Evolutionary conservation across 2,113 vertebrate genomes (phyloP).

Genomic region (Origma solitaria): DNA sequence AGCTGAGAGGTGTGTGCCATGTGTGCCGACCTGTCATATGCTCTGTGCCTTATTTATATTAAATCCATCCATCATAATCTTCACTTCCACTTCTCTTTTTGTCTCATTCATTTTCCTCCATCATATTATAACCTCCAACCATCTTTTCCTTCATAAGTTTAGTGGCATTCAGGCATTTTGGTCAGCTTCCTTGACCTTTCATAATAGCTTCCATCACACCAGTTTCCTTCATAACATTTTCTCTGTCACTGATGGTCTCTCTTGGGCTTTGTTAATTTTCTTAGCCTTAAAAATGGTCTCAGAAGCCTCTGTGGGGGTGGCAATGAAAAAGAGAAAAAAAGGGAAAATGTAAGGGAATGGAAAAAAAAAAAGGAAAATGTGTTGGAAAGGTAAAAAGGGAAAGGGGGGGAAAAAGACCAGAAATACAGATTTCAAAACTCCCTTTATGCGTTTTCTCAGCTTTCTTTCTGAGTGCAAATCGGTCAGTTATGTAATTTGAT

Average conservation of each 20-base stretch:
- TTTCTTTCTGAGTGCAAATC: background rate
- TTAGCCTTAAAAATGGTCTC: background rate
- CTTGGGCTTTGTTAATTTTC: background rate
- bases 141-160: background rate
- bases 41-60: background rate
- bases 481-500: background rate
- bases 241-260: background rate
- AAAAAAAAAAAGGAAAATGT: background rate
- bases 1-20: background rate
- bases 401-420: background rate
- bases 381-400: background rate
- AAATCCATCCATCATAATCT: background rate
- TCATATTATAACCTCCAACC: background rate
- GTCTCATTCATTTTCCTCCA: background rate
- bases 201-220: background rate
- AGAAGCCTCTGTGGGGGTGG: fast-evolving
- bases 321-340: background rate
- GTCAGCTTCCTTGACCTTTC: background rate
- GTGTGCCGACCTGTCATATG: background rate
- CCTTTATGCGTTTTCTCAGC: background rate
- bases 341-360: background rate
- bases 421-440: background rate
- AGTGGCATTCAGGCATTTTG: background rate
- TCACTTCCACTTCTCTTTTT: background rate
- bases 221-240: background rate